Base-by-base conservation (phyloP, 2,888 invertebrate species). In the Chelonus formosanus region DNA sequence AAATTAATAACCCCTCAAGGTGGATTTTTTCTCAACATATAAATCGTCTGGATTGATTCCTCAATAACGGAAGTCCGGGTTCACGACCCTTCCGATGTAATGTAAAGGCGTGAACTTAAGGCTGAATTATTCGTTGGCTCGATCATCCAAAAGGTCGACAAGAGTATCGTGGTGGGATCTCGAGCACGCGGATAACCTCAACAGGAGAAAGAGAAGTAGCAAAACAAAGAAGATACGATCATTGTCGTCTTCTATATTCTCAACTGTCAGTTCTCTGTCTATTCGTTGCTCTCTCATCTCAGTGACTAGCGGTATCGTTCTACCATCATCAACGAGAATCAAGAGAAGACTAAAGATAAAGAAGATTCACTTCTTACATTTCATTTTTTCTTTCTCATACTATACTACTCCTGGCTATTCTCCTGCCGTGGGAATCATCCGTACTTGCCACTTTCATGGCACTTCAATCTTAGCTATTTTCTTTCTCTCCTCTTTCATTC, bases 111-210 rank as follows among this genome's bases (percentile, higher is more conserved):
- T 55, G n/a, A 55, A 55, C 20, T 36, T 5, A 34, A 40, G 40
- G 20, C 56, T 56, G 56, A 63, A 63, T 63, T 57, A 63, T 63
- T 63, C 63, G 56, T 55, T 56, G 50, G 1, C 48, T 43, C 45
- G 48, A 56, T 54, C 55, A 63, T 63, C 47, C 48, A 48, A 63
- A 54, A 63, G 48, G 55, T 63, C 55, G 55, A 36, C 45, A 20
- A 35, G 36, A 35, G 53, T 63, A 55, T 67, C 64, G 53, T 48
- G 10, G 53, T 34, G 59, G 36, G 59, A 69, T 69, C 69, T 63
- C 54, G 44, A 57, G 63, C 53, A 67, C 58, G 53, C 52, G 63
- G 64, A 69, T 65, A 69, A 67, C 65, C 54, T 43, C 34, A 60
- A 63, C 10, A 43, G 36, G 10, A 40, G 8, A 55, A 40, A 55